Conservation (phyloP, 1,140 invertebrate genomes). For the Calephelis nemesis region DNA sequence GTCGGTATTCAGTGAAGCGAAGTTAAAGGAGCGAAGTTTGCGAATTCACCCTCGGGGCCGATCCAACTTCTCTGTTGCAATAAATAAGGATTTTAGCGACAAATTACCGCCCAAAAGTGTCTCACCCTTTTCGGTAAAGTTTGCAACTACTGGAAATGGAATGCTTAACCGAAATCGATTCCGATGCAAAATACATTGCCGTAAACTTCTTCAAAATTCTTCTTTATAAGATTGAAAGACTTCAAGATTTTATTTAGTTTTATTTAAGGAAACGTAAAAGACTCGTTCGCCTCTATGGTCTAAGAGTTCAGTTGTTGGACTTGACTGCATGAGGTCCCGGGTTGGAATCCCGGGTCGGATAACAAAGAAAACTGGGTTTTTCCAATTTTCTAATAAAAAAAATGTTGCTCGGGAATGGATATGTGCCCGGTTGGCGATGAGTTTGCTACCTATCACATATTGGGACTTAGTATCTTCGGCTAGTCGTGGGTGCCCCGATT, state of each 20-base stretch:
- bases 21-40: slow-evolving; percentile 70
- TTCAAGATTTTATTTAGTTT: background rate
- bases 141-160: slow-evolving; percentile 58
- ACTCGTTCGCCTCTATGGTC: background rate
- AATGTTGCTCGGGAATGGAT: too few relatives aligned
- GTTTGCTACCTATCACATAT: too few relatives aligned
- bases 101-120: slow-evolving; percentile 68
- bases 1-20: slow-evolving; percentile 65
- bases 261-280: too few relatives aligned
- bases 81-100: slow-evolving; percentile 77
- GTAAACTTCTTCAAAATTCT: background rate
- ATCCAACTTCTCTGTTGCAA: slow-evolving; percentile 72
- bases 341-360: too few relatives aligned
- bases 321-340: too few relatives aligned
- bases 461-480: too few relatives aligned
- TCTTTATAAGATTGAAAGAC: background rate
- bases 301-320: too few relatives aligned
- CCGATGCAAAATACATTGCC: slow-evolving; percentile 16
- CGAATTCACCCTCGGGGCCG: slow-evolving; percentile 65
- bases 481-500: too few relatives aligned
- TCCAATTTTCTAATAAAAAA: too few relatives aligned
- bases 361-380: too few relatives aligned
- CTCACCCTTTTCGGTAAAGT: slow-evolving; percentile 59
- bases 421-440: too few relatives aligned
- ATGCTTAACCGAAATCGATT: slow-evolving; percentile 35